Conservation (phyloP, 2,888 invertebrate genomes). For the Aromia moschata region DNA sequence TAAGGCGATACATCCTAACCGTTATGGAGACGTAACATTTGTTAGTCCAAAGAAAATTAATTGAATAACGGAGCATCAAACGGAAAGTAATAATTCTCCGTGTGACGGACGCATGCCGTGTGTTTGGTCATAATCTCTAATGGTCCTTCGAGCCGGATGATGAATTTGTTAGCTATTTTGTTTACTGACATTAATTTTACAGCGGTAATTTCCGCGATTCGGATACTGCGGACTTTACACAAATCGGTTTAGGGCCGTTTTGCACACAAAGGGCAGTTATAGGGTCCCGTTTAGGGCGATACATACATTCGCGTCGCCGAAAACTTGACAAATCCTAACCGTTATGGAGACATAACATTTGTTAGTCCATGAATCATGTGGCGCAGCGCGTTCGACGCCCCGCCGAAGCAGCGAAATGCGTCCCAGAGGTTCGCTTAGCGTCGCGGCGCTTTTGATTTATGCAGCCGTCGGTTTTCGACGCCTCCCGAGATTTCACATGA, state of each 20-base stretch:
- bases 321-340: slow-evolving; percentile 43
- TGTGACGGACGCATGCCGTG: too few relatives aligned
- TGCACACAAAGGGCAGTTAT: slow-evolving; percentile 17
- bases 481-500: slow-evolving; percentile 37
- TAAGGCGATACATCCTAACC: slow-evolving; percentile 34
- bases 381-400: slow-evolving; percentile 22
- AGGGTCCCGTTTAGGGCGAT: slow-evolving; percentile 6
- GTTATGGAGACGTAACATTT: slow-evolving; percentile 51
- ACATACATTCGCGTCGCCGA: slow-evolving; percentile 6
- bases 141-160: too few relatives aligned
- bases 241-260: slow-evolving; percentile 5
- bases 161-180: too few relatives aligned
- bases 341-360: slow-evolving; percentile 51
- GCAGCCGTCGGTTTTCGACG: slow-evolving; percentile 36
- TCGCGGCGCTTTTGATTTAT: slow-evolving; percentile 50
- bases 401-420: slow-evolving; percentile 47
- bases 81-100: too few relatives aligned
- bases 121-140: too few relatives aligned
- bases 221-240: neutral
- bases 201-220: neutral
- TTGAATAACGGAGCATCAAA: too few relatives aligned
- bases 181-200: slow-evolving; percentile 8
- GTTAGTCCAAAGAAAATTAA: too few relatives aligned
- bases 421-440: slow-evolving; percentile 55
- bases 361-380: slow-evolving; percentile 54